A percentile compares a stretch with the other conserved stretches of the same genome.
phyloP scores from a whole-genome alignment of 2,888 invertebrate genomes.

The Coleophora deauratella region DNA sequence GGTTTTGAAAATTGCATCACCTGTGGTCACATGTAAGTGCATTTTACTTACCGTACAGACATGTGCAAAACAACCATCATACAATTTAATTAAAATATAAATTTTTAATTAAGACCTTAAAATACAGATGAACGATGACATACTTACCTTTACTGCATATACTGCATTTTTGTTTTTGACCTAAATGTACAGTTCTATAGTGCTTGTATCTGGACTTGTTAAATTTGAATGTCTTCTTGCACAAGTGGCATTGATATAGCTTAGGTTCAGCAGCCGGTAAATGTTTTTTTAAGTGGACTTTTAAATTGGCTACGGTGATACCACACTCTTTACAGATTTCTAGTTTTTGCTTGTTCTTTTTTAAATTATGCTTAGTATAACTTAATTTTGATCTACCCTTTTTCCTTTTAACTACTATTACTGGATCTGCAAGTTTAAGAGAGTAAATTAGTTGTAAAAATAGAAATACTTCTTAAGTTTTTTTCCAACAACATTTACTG shows the following conservation, averaged over 20 bases:
- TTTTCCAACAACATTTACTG: too few species aligned
- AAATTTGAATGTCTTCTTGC: slow-evolving; percentile 40
- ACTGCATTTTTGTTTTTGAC: slow-evolving; percentile 42
- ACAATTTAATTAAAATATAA: too few species aligned
- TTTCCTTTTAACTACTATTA: slow-evolving; percentile 12
- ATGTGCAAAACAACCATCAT: too few species aligned
- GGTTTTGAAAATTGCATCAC: too few species aligned
- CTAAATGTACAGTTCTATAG: slow-evolving; percentile 45
- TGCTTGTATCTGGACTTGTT: slow-evolving; percentile 39
- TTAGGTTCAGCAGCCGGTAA: slow-evolving; percentile 25
- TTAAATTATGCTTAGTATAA: slow-evolving; percentile 10
- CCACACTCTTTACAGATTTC: slow-evolving; percentile 57
- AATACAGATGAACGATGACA: not conserved
- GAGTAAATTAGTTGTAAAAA: too few species aligned
- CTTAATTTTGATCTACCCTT: slow-evolving; percentile 19
- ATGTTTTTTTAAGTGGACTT: slow-evolving; percentile 35
- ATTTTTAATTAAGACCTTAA: too few species aligned
- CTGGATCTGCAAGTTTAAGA: slow-evolving; percentile 17
- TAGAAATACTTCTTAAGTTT: too few species aligned
- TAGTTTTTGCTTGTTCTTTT: slow-evolving; percentile 12
- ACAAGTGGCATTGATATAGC: slow-evolving; percentile 35
- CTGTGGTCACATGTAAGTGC: too few species aligned
- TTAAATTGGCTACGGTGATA: slow-evolving; percentile 40
- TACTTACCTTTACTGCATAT: slow-evolving; percentile 53
- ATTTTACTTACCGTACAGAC: too few species aligned